Percentiles rank a stretch among this genome's conserved stretches.
Conservation (phyloP, 92 coral and sea anemone genomes). For the Bergia sp. region DNA sequence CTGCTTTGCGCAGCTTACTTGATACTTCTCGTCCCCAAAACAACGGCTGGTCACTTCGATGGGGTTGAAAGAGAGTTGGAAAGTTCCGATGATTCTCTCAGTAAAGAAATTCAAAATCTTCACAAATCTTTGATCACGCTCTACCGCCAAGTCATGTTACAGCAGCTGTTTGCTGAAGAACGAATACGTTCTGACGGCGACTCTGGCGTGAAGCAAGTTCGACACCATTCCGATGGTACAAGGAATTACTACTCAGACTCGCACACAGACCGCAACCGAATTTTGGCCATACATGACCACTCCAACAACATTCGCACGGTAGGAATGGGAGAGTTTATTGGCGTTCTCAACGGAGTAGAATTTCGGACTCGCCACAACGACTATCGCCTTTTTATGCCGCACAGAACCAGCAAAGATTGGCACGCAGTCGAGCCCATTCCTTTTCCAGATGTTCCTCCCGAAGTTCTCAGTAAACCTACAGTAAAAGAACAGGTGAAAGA, state of each 20-base stretch:
- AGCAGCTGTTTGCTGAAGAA: conserved; percentile 70
- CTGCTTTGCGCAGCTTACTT: too few species aligned
- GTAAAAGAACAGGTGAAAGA: conserved; percentile 29
- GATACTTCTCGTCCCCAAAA: background rate
- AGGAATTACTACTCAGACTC: conserved; percentile 56
- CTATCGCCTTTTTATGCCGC: conserved; percentile 45
- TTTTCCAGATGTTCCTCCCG: background rate
- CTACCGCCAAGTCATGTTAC: conserved; percentile 62
- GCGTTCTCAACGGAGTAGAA: conserved; percentile 45
- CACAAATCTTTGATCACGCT: background rate
- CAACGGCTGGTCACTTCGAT: background rate
- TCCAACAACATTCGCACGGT: conserved; percentile 31
- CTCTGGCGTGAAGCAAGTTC: conserved; percentile 60
- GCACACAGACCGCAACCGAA: conserved; percentile 25
- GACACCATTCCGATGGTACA: conserved; percentile 31
- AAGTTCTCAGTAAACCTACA: conserved; percentile 18
- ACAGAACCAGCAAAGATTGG: conserved; percentile 2
- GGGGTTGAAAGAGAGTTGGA: background rate
- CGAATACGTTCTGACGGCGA: conserved; percentile 68
- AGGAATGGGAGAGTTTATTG: background rate
- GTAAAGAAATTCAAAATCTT: background rate
- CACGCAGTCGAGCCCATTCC: conserved; percentile 9
- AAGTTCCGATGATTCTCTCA: background rate
- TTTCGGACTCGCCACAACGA: conserved; percentile 49
- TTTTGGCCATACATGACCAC: conserved; percentile 5